Evolutionary conservation across 2,797 vertebrate genomes (phyloP).

Genomic region (Chiloscyllium punctatum): DNA sequence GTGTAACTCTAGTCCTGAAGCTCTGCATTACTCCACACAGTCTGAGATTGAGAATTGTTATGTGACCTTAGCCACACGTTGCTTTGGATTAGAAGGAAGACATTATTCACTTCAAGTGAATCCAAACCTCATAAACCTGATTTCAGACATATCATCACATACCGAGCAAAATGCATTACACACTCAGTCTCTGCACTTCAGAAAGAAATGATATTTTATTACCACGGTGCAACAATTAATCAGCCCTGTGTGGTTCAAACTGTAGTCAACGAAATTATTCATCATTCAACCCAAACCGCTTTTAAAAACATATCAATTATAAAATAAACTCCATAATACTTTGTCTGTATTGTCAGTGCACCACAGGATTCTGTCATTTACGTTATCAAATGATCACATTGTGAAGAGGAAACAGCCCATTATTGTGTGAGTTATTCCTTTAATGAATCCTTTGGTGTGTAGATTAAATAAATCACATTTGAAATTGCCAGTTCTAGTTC

Average conservation of each 20-base stretch:
- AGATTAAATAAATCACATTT: conserved; percentile 37
- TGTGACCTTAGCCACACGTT: not conserved
- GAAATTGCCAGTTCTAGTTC: not conserved
- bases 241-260: not conserved
- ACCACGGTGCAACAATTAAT: not conserved
- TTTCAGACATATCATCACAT: not conserved
- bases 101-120: not conserved
- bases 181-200: not conserved
- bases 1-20: not conserved
- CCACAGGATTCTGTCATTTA: not conserved
- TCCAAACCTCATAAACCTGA: not conserved
- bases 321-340: conserved; percentile 27
- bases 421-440: conserved; percentile 23
- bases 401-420: conserved; percentile 27
- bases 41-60: not conserved
- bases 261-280: conserved; percentile 12
- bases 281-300: not conserved
- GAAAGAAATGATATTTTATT: conserved; percentile 5
- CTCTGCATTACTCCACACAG: not conserved
- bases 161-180: not conserved
- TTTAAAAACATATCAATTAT: conserved; percentile 27
- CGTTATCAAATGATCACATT: conserved; percentile 8
- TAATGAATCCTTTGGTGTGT: conserved; percentile 20
- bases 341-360: not conserved
- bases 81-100: not conserved